Evolutionary conservation across 2,113 vertebrate genomes (phyloP).

Genomic region (Leptosomus discolor): DNA sequence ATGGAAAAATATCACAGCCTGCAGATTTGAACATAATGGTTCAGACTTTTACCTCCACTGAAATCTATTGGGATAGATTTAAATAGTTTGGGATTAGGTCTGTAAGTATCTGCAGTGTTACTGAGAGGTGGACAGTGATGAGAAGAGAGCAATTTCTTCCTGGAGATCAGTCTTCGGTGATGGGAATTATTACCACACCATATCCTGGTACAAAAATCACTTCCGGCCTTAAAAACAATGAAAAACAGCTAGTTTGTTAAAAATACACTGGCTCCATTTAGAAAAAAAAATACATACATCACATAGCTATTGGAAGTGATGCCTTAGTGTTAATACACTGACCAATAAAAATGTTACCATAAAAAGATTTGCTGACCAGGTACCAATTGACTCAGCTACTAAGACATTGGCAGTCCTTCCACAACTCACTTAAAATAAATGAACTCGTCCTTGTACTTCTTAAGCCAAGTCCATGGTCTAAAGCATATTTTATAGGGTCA

Average conservation of each 20-base stretch:
- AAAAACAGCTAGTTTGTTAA: not conserved
- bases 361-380: slow-evolving; percentile 31
- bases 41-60: not conserved
- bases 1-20: not conserved
- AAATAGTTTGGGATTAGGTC: not conserved
- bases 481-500: slow-evolving; percentile 1
- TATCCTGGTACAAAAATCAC: not conserved
- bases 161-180: not conserved
- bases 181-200: not conserved
- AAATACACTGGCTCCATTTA: not conserved
- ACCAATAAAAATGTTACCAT: not conserved
- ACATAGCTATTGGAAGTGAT: not conserved
- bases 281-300: not conserved
- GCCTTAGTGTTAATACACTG: not conserved
- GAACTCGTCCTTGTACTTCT: not conserved
- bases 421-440: slow-evolving; percentile 38
- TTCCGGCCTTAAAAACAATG: not conserved
- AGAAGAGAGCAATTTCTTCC: not conserved
- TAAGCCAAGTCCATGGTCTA: not conserved
- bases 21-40: not conserved
- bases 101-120: not conserved
- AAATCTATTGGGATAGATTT: not conserved
- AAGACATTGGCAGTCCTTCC: slow-evolving; percentile 17
- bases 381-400: not conserved
- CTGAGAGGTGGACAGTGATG: not conserved